A percentile compares a stretch with the other conserved stretches of the same genome.
phyloP scores from a whole-genome alignment of 35 echinoderm and acorn worm genomes.

The Hemicentrotus pulcherrimus region DNA sequence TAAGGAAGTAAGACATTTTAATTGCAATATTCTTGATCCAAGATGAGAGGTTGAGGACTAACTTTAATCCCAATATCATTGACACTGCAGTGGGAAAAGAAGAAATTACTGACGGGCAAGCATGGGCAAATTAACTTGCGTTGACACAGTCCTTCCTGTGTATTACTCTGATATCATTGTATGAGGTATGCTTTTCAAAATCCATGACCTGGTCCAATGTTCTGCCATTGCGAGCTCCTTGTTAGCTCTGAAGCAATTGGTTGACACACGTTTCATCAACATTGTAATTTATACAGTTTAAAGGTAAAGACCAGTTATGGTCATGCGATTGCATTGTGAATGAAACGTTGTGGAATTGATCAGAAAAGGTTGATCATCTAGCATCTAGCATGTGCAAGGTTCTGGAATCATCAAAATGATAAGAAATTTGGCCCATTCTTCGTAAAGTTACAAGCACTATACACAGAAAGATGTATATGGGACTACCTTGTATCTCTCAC shows the following conservation, averaged over 20 bases:
- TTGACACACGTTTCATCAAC: background rate
- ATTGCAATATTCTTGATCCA: conserved; percentile 3
- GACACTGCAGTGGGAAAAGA: background rate
- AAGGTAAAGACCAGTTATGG: no score
- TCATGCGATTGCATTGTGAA: no score
- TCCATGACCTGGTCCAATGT: no score
- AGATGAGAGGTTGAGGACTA: background rate
- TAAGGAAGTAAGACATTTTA: background rate
- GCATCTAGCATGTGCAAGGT: no score
- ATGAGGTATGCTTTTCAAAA: background rate
- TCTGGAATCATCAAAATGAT: no score
- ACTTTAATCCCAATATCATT: conserved; percentile 12
- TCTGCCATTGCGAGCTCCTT: no score
- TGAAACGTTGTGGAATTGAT: no score
- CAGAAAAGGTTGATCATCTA: no score
- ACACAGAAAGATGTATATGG: no score
- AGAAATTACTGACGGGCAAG: background rate
- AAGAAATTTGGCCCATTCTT: no score
- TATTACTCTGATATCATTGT: background rate
- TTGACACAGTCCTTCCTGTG: background rate
- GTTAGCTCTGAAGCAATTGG: background rate
- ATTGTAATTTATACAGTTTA: background rate
- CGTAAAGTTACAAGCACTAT: no score
- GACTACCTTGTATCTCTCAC: no score
- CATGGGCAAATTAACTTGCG: conserved; percentile 1